A percentile compares a stretch with the other conserved stretches of the same genome.
Conservation (phyloP, 2,888 invertebrate genomes). For the Globia sparganii region DNA sequence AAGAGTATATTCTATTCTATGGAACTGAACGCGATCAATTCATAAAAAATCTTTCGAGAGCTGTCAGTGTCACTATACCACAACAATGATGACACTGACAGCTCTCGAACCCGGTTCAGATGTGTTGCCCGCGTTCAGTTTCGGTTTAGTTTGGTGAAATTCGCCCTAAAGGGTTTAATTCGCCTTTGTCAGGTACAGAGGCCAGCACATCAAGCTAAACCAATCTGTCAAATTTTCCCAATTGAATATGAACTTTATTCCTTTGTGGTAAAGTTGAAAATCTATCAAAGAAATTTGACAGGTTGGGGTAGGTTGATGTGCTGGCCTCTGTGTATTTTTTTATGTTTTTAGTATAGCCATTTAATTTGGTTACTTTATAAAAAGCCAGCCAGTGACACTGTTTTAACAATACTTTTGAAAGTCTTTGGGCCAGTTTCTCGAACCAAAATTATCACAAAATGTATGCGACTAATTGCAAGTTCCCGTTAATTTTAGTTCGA, state of each 20-base stretch:
- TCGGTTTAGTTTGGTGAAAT: neutral
- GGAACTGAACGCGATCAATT: neutral
- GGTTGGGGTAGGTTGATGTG: no score
- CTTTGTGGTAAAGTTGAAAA: no score
- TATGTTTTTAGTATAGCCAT: neutral
- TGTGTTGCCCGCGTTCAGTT: neutral
- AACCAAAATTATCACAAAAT: neutral
- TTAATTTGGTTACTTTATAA: neutral
- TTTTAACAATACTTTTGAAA: neutral
- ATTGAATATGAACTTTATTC: no score
- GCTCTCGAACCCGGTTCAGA: neutral
- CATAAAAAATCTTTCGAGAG: neutral
- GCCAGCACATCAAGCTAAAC: no score
- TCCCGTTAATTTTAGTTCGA: neutral
- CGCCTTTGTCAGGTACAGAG: neutral
- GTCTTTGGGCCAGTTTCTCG: neutral
- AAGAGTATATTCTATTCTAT: no score
- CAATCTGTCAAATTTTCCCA: no score
- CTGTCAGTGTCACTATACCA: neutral
- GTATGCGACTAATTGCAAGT: neutral
- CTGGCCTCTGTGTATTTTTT: neutral
- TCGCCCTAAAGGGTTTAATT: neutral
- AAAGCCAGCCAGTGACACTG: constrained; percentile 3
- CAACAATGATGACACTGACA: neutral
- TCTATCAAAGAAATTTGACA: no score